Percentiles rank a stretch among this genome's conserved stretches.
phyloP scores from a whole-genome alignment of 2,888 invertebrate genomes.

The Amphiduros pacificus region DNA sequence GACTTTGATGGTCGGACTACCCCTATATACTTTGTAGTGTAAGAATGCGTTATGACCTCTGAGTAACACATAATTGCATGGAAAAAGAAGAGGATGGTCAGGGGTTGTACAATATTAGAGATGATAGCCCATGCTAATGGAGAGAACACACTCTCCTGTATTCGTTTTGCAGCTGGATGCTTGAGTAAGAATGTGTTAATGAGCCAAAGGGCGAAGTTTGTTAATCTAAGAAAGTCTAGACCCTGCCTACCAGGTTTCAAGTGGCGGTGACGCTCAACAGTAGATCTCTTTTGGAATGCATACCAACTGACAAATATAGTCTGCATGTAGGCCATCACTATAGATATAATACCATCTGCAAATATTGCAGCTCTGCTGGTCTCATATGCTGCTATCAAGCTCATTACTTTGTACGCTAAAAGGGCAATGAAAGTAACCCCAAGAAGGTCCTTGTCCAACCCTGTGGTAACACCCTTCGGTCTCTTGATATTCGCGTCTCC shows the following conservation, averaged over 20 bases:
- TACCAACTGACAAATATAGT: constrained; percentile 12
- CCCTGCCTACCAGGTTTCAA: constrained; percentile 10
- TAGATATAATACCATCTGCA: neutral
- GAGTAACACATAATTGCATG: constrained; percentile 5
- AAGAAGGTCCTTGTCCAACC: constrained; percentile 2
- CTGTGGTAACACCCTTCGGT: neutral
- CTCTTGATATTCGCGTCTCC: neutral
- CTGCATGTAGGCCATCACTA: constrained; percentile 7
- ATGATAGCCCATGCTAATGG: constrained; percentile 4
- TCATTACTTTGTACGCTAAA: constrained; percentile 1
- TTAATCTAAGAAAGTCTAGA: constrained; percentile 2
- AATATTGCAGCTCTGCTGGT: neutral
- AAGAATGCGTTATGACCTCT: constrained; percentile 7
- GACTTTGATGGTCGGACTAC: no score
- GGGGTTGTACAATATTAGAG: constrained; percentile 12
- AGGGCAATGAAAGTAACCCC: neutral
- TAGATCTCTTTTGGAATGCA: constrained; percentile 10
- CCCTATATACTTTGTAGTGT: constrained; percentile 8
- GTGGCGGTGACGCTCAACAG: neutral
- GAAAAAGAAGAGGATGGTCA: constrained; percentile 14
- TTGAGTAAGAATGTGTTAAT: constrained; percentile 6
- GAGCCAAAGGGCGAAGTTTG: constrained; percentile 16
- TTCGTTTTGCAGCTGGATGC: neutral
- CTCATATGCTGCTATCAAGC: constrained; percentile 10
- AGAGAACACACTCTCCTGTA: neutral